A percentile compares a stretch with the other conserved stretches of the same genome.
Evolutionary conservation across 37 sponge, comb jelly and placozoan species (phyloP).

Genomic region (Aplysina aerophoba): DNA sequence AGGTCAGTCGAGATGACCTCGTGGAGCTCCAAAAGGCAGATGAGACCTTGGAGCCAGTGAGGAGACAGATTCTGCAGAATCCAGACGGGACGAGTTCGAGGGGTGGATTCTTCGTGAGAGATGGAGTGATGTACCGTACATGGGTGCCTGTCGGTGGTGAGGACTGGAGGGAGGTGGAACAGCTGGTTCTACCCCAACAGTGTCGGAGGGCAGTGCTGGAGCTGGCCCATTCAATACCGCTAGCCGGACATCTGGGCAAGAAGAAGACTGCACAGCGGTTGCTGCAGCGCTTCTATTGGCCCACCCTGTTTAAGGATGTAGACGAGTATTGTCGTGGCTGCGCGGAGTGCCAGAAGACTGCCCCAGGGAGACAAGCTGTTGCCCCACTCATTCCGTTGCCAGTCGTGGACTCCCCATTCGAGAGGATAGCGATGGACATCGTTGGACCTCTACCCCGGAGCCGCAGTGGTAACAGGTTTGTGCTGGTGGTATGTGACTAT

Average conservation of each 20-base stretch:
- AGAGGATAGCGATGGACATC: conserved; percentile 69
- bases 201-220: conserved; percentile 33
- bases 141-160: conserved; percentile 27
- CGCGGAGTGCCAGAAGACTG: conserved; percentile 17
- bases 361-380: neutral
- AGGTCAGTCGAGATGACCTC: neutral
- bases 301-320: conserved; percentile 3
- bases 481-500: conserved; percentile 62
- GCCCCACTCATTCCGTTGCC: conserved; percentile 73
- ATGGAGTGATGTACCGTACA: conserved; percentile 8
- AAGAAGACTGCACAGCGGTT: conserved; percentile 61
- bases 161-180: conserved; percentile 30
- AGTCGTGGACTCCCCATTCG: conserved; percentile 55
- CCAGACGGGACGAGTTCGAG: neutral
- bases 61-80: neutral
- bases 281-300: conserved; percentile 50
- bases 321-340: neutral
- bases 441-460: conserved; percentile 62
- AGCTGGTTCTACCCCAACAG: conserved; percentile 55
- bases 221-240: conserved; percentile 44
- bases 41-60: conserved; percentile 7
- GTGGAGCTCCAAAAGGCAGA: conserved; percentile 32
- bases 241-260: conserved; percentile 61
- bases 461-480: conserved; percentile 41
- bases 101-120: neutral